Conservation (phyloP, 2,888 invertebrate species). For the Acrobasis suavella region DNA sequence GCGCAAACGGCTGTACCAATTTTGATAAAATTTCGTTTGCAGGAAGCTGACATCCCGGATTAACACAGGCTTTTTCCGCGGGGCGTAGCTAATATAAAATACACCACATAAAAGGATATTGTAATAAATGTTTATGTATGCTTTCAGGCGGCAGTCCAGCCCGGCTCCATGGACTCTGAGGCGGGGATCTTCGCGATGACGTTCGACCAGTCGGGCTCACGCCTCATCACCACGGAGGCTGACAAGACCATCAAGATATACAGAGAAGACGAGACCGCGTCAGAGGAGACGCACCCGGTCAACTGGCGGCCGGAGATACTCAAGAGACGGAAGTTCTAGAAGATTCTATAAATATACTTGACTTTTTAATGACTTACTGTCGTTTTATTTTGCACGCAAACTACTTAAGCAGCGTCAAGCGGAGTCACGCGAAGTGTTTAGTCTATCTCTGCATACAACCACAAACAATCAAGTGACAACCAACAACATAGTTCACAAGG, state of each 20-base stretch:
- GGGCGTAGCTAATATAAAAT: too few species aligned
- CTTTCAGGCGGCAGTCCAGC: conserved; percentile 93
- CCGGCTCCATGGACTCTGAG: conserved; percentile 99
- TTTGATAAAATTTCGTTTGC: too few species aligned
- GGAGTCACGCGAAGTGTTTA: background rate
- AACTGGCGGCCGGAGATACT: conserved; percentile 99
- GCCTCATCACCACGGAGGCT: conserved; percentile 98
- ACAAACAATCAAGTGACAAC: too few species aligned
- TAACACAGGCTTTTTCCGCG: too few species aligned
- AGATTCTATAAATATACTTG: conserved; percentile 13
- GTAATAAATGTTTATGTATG: background rate
- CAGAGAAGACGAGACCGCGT: conserved; percentile 97
- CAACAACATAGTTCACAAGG: too few species aligned
- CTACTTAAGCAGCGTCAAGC: too few species aligned
- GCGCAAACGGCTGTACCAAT: too few species aligned
- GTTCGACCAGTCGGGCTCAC: conserved; percentile 96
- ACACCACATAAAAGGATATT: too few species aligned
- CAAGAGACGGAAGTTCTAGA: conserved; percentile 93
- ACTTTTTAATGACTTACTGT: conserved; percentile 23
- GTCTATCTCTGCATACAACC: too few species aligned
- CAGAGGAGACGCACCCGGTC: conserved; percentile 97
- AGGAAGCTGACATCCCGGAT: too few species aligned
- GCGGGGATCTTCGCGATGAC: conserved; percentile 98
- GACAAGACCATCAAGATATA: conserved; percentile 99
- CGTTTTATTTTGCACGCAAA: conserved; percentile 4